Percentiles rank a stretch among this genome's conserved stretches.
Conservation (phyloP, 2,797 vertebrate species). For the Furcifer pardalis region DNA sequence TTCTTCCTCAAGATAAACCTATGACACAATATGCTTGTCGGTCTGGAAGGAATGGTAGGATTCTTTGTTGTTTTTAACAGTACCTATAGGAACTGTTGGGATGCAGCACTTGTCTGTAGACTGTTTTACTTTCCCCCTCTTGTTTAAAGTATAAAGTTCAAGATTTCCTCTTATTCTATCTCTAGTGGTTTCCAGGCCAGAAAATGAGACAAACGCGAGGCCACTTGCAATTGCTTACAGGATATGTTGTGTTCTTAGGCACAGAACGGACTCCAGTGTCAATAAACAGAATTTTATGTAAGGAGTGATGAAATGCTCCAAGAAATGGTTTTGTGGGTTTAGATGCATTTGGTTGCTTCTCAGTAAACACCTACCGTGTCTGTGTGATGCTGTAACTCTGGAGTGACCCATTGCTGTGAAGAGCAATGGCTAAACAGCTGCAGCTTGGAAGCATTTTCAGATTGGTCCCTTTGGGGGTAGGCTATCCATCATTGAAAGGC, state of each 20-base stretch:
- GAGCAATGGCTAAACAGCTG: neutral
- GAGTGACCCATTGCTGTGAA: neutral
- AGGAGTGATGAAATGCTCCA: too few species aligned
- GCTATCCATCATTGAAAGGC: too few species aligned
- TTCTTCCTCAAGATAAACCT: neutral
- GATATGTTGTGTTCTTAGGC: neutral
- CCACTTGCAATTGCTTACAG: neutral
- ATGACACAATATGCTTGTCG: neutral
- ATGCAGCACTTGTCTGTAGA: too few species aligned
- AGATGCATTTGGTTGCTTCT: neutral
- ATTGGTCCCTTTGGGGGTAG: neutral
- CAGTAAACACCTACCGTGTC: neutral
- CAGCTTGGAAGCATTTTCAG: too few species aligned
- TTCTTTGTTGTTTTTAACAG: neutral
- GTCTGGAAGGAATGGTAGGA: neutral
- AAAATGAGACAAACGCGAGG: slow-evolving; percentile 1
- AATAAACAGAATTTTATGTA: neutral
- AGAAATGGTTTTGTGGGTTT: neutral
- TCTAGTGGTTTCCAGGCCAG: slow-evolving; percentile 5
- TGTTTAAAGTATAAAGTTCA: neutral
- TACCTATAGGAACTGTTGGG: neutral
- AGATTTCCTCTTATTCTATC: neutral
- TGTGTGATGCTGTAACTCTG: neutral
- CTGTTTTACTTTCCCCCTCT: neutral
- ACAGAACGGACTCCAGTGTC: neutral